Evolutionary conservation across 2,888 invertebrate species (phyloP).

Genomic region (Lordiphosa fenestrarum): DNA sequence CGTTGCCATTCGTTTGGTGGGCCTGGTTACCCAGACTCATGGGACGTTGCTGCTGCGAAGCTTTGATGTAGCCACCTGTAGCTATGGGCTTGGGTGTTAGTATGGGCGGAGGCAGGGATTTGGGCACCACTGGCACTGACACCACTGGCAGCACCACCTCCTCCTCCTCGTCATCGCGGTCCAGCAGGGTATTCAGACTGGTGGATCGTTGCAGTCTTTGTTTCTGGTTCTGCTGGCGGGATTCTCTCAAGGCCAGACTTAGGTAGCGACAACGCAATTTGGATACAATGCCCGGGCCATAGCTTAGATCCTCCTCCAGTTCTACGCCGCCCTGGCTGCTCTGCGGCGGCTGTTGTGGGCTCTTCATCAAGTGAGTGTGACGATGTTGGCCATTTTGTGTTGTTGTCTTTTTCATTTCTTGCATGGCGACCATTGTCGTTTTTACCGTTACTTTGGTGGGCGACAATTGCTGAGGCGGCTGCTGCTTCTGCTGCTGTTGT

Average conservation of each 20-base stretch:
- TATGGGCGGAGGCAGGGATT: conserved; percentile 44
- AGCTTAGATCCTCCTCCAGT: conserved; percentile 87
- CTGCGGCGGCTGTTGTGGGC: conserved; percentile 30
- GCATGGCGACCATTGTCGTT: conserved; percentile 82
- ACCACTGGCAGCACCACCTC: conserved; percentile 55
- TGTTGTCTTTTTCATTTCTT: conserved; percentile 79
- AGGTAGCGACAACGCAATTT: conserved; percentile 92
- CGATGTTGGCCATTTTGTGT: conserved; percentile 72
- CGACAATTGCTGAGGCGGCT: conserved; percentile 41
- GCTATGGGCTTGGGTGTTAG: conserved; percentile 40
- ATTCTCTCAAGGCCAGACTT: conserved; percentile 90
- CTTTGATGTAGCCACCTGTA: conserved; percentile 39
- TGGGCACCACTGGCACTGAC: conserved; percentile 10
- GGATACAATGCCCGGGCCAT: conserved; percentile 95
- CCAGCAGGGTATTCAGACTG: conserved; percentile 91
- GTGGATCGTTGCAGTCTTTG: conserved; percentile 86
- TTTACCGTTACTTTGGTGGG: conserved; percentile 64
- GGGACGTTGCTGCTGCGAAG: conserved; percentile 28
- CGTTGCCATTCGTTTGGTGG: conserved; percentile 3
- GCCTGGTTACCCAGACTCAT: conserved; percentile 29
- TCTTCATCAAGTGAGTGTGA: conserved; percentile 57
- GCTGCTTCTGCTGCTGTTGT: conserved; percentile 53
- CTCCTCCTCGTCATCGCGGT: conserved; percentile 82
- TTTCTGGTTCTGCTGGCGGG: conserved; percentile 85
- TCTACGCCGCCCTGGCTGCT: conserved; percentile 21